Evolutionary conservation across 2,797 vertebrate species (phyloP).

Genomic region (Bovichtus variegatus): DNA sequence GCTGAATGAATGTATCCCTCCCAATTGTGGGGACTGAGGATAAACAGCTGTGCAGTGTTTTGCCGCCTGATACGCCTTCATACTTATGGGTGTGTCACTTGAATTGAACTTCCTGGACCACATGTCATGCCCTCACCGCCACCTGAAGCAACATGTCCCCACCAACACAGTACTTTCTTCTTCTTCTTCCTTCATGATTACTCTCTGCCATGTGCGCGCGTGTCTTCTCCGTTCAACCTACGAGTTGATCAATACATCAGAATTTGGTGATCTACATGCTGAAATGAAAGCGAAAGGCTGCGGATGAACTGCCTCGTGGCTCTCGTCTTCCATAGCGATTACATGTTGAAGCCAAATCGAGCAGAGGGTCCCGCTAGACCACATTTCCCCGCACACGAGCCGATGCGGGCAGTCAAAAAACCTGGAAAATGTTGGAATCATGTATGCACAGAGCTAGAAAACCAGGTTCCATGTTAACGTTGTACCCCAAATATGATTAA

Average conservation of each 20-base stretch:
- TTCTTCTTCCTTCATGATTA: no score
- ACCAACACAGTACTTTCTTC: no score
- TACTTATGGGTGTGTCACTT: neutral
- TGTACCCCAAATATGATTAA: neutral
- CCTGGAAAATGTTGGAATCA: neutral
- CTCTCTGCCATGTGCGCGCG: conserved; percentile 17
- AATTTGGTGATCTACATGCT: conserved; percentile 8
- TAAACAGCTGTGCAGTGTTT: neutral
- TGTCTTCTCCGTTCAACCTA: neutral
- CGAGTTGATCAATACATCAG: conserved; percentile 13
- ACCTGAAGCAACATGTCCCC: neutral
- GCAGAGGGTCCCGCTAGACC: conserved; percentile 17
- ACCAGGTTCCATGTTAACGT: neutral
- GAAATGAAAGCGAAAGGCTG: conserved; percentile 17
- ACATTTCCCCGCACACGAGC: neutral
- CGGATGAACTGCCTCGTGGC: conserved; percentile 11
- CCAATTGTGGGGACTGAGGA: neutral
- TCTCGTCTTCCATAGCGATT: conserved; percentile 35
- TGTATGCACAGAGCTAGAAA: neutral
- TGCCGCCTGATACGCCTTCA: neutral
- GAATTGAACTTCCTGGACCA: neutral
- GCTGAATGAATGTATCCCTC: neutral
- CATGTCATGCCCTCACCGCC: conserved; percentile 2
- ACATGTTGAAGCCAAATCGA: neutral
- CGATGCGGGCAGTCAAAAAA: neutral